A percentile compares a stretch with the other conserved stretches of the same genome.
These are phyloP conservation scores for Emydoidea blandingii DNA, from an alignment of 2,797 vertebrate genomes.

Conservation along the genomic window DNA sequence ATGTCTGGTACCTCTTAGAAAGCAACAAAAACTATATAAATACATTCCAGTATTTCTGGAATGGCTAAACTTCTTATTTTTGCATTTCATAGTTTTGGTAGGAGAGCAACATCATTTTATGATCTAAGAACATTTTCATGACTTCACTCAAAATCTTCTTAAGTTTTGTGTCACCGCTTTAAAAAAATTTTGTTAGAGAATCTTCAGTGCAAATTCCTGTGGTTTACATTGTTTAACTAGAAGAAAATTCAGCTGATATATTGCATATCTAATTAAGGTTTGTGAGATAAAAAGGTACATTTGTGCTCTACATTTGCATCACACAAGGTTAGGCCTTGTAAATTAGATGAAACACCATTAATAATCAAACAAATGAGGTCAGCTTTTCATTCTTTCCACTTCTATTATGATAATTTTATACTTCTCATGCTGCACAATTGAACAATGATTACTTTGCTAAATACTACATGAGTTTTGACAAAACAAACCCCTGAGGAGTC, in stretches of 20 bases:
- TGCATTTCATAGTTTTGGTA: background rate
- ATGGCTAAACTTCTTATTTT: background rate
- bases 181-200: background rate
- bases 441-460: constrained; percentile 84
- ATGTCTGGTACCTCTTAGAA: background rate
- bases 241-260: constrained; percentile 60
- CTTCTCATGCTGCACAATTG: constrained; percentile 77
- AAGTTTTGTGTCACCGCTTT: background rate
- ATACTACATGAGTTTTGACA: constrained; percentile 83
- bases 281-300: constrained; percentile 71
- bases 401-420: constrained; percentile 81
- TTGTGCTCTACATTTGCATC: constrained; percentile 46
- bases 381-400: constrained; percentile 71
- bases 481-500: constrained; percentile 80
- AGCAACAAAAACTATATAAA: background rate
- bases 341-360: constrained; percentile 71
- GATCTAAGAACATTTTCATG: background rate
- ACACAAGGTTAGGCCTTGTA: constrained; percentile 68
- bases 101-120: background rate
- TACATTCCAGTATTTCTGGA: background rate
- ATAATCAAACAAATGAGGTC: constrained; percentile 80
- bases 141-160: background rate
- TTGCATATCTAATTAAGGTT: constrained; percentile 71
- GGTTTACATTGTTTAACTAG: constrained; percentile 11
- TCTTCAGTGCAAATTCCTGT: background rate